Conservation (phyloP, 2,113 vertebrate species). For the Echinops telfairi region DNA sequence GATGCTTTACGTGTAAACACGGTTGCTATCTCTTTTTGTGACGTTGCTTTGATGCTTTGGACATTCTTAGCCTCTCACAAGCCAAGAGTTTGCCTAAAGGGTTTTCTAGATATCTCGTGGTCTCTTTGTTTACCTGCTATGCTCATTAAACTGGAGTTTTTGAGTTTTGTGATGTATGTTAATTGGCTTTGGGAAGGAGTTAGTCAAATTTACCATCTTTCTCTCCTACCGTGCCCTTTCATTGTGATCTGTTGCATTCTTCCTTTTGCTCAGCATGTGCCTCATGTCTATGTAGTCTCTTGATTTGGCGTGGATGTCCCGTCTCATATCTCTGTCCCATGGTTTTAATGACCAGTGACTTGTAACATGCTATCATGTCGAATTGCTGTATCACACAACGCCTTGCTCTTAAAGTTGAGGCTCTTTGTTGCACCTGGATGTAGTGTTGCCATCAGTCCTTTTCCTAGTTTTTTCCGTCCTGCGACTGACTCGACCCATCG, state of each 20-base stretch:
- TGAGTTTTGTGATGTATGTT: not conserved
- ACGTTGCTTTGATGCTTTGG: constrained; percentile 24
- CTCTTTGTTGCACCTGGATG: not conserved
- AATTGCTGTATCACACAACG: not conserved
- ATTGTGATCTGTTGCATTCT: not conserved
- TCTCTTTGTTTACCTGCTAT: not conserved
- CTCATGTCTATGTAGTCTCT: not conserved
- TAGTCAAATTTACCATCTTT: not conserved
- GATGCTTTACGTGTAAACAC: not conserved
- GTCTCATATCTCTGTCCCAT: not conserved
- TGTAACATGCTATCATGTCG: not conserved
- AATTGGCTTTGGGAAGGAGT: not conserved
- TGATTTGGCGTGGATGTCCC: not conserved
- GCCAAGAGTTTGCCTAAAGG: not conserved
- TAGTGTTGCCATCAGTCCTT: too few relatives aligned
- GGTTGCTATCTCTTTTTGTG: not conserved
- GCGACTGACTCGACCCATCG: not conserved
- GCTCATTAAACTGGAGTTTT: constrained; percentile 17
- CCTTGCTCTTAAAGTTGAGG: not conserved
- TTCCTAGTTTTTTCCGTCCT: not conserved
- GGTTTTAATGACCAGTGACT: not conserved
- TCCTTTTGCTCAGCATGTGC: not conserved
- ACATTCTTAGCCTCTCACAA: not conserved
- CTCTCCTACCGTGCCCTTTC: not conserved
- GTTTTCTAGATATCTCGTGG: not conserved